phyloP scores from a whole-genome alignment of 2,888 invertebrate genomes.

The Meteorus cinctellus region DNA sequence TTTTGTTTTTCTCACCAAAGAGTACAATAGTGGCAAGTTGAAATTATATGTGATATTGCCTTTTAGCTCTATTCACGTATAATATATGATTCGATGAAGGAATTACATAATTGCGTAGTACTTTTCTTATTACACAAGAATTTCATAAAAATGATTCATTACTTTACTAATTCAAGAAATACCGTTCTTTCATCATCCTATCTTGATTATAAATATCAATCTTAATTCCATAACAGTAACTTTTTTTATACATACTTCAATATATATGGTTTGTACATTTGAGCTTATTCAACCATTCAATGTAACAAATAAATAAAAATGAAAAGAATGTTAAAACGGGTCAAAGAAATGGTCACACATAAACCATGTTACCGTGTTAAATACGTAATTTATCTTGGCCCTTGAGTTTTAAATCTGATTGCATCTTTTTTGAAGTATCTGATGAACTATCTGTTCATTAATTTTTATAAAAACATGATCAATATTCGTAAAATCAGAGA shows the following conservation, averaged over 20 bases:
- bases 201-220: conserved; percentile 8
- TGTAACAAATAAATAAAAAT: background rate
- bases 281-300: background rate
- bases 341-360: background rate
- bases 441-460: background rate
- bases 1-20: conserved; percentile 28
- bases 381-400: background rate
- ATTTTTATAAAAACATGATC: background rate
- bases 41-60: background rate
- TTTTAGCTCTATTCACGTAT: background rate
- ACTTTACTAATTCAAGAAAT: background rate
- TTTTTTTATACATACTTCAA: background rate
- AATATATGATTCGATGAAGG: background rate
- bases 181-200: background rate
- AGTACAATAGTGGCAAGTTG: conserved; percentile 42
- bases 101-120: background rate
- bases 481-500: background rate
- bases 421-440: background rate
- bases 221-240: conserved; percentile 10
- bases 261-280: conserved; percentile 22
- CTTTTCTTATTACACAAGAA: background rate
- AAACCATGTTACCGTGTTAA: background rate
- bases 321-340: background rate
- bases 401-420: background rate
- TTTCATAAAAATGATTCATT: background rate